These are phyloP conservation scores for Halcyon badia DNA, from an alignment of 2,797 vertebrate species.

Conservation along the genomic window DNA sequence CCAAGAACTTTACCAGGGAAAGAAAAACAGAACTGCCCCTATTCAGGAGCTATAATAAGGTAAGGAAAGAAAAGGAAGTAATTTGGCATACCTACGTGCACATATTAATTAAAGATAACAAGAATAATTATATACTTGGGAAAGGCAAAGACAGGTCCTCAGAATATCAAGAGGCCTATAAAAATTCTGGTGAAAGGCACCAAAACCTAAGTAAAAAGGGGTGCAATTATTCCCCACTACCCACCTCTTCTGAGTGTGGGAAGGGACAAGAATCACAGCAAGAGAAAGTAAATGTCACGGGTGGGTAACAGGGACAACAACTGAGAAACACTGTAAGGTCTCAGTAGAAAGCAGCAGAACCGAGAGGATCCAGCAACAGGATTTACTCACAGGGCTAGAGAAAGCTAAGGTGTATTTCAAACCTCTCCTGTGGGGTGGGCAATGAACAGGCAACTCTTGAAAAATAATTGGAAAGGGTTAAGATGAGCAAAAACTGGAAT, in stretches of 20 bases:
- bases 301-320: neutral
- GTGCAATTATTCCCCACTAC: slow-evolving; percentile 38
- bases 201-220: slow-evolving; percentile 19
- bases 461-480: neutral
- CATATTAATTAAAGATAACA: slow-evolving; percentile 51
- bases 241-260: slow-evolving; percentile 19
- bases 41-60: slow-evolving; percentile 8
- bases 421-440: neutral
- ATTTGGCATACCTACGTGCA: neutral
- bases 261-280: slow-evolving; percentile 38
- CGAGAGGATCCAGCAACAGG: neutral
- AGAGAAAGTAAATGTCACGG: slow-evolving; percentile 22
- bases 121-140: slow-evolving; percentile 55
- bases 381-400: neutral
- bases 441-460: neutral
- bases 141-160: slow-evolving; percentile 53
- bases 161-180: slow-evolving; percentile 50
- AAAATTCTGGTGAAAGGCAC: slow-evolving; percentile 44
- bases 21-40: slow-evolving; percentile 20
- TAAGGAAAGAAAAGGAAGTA: neutral
- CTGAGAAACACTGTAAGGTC: neutral
- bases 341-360: neutral
- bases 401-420: neutral
- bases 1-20: neutral
- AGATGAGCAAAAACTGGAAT: neutral